Conservation (phyloP, 2,888 invertebrate species). For the Agrochola lota region DNA sequence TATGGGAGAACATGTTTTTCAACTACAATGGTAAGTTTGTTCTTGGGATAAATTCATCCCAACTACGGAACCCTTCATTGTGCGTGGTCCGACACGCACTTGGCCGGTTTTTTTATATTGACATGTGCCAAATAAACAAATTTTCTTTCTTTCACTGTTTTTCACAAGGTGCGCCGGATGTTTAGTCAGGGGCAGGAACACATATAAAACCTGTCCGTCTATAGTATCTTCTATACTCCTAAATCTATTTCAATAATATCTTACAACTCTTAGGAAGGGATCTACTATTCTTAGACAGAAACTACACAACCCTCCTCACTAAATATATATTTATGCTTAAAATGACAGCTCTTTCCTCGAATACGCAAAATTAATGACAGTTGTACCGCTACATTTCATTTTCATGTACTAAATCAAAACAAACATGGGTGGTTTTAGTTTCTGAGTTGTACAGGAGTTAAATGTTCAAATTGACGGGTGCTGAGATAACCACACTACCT, state of each 20-base stretch:
- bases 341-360: slow-evolving; percentile 52
- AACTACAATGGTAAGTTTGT: too few species aligned
- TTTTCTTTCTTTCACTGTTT: not conserved
- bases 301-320: slow-evolving; percentile 52
- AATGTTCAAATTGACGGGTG: not conserved
- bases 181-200: not conserved
- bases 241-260: slow-evolving; percentile 13
- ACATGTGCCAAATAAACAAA: not conserved
- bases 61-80: too few species aligned
- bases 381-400: slow-evolving; percentile 43
- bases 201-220: not conserved
- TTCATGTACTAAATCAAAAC: slow-evolving; percentile 56
- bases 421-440: slow-evolving; percentile 41
- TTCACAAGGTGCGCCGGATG: not conserved
- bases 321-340: slow-evolving; percentile 56
- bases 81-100: too few species aligned
- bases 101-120: too few species aligned
- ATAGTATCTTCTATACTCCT: not conserved
- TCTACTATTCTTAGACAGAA: slow-evolving; percentile 40
- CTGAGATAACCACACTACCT: not conserved
- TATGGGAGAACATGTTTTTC: too few species aligned
- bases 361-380: slow-evolving; percentile 53
- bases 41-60: too few species aligned
- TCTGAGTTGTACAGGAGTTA: not conserved
- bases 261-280: slow-evolving; percentile 5